phyloP scores from a whole-genome alignment of 2,113 vertebrate species.

The Pedionomus torquatus region DNA sequence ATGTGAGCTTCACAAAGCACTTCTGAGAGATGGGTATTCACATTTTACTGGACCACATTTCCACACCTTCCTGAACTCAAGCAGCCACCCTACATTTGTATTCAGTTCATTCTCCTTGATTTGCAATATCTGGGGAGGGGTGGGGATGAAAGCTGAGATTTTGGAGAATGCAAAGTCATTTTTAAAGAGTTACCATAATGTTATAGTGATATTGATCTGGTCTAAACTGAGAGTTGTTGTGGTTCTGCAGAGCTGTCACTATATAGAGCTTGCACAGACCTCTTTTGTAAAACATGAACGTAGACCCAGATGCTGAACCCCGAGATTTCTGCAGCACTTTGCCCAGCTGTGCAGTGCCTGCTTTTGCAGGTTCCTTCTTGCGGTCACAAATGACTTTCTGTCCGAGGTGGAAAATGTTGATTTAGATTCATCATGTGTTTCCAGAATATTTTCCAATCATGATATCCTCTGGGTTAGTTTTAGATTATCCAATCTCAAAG shows the following conservation, averaged over 20 bases:
- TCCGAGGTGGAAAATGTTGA: not conserved
- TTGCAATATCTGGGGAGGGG: not conserved
- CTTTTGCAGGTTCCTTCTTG: not conserved
- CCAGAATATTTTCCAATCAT: not conserved
- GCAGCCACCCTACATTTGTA: not conserved
- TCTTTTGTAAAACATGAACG: not conserved
- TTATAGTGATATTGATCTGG: not conserved
- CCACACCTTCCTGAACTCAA: not conserved
- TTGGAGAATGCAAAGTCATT: not conserved
- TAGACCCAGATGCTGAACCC: not conserved
- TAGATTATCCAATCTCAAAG: not conserved
- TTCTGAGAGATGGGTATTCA: not conserved
- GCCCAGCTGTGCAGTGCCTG: not conserved
- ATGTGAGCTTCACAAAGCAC: not conserved
- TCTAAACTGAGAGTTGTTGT: not conserved
- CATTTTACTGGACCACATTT: not conserved
- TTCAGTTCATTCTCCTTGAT: not conserved
- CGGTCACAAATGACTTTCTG: not conserved
- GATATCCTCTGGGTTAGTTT: not conserved
- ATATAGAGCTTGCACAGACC: not conserved
- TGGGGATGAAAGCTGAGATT: not conserved
- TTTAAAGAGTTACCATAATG: not conserved
- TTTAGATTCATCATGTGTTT: not conserved
- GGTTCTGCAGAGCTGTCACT: not conserved
- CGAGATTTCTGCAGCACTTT: not conserved